These are phyloP conservation scores for Phoxinus dragarum DNA, from an alignment of 2,797 vertebrate genomes.

Conservation along the genomic window DNA sequence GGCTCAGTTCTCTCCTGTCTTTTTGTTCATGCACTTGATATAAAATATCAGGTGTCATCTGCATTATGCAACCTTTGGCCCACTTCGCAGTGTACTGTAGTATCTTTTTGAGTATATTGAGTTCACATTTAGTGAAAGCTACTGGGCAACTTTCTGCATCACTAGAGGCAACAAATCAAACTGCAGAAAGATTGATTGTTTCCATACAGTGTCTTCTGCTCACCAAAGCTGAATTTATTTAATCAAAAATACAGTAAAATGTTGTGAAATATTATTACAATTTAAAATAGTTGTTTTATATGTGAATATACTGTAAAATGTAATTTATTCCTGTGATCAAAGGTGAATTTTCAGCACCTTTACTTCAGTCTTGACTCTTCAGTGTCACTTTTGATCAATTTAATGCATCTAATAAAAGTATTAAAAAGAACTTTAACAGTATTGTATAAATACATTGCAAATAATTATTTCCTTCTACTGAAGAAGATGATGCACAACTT, in stretches of 20 bases:
- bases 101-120: background rate
- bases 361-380: background rate
- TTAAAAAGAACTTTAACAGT: background rate
- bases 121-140: background rate
- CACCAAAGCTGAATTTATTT: background rate
- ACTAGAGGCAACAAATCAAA: background rate
- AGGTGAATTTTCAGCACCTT: background rate
- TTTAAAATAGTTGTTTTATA: background rate
- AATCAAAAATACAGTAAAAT: background rate
- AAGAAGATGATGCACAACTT: background rate
- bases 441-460: background rate
- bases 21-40: conserved; percentile 10
- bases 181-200: background rate
- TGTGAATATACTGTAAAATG: background rate
- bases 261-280: background rate
- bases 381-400: background rate
- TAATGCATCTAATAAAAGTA: background rate
- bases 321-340: background rate
- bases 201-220: background rate
- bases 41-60: conserved; percentile 36
- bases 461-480: background rate
- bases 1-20: conserved; percentile 37
- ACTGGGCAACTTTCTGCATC: background rate
- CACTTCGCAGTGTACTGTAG: background rate
- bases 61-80: conserved; percentile 29